A percentile compares a stretch with the other conserved stretches of the same genome.
phyloP scores from a whole-genome alignment of 2,113 vertebrate genomes.

The Recurvirostra avosetta region DNA sequence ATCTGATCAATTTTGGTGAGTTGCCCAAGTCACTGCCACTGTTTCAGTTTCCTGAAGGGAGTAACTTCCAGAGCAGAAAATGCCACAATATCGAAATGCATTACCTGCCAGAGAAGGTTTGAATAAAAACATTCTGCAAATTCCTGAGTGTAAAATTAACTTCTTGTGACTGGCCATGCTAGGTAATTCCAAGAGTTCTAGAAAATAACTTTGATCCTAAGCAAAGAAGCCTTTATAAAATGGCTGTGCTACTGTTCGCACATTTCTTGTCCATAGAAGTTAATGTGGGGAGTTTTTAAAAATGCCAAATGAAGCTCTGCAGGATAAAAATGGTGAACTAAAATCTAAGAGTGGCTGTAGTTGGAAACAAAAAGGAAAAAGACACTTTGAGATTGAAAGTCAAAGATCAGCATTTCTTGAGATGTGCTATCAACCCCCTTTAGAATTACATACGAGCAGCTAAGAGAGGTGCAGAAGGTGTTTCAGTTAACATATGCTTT shows the following conservation, averaged over 20 bases:
- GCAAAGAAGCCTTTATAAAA: not conserved
- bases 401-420: not conserved
- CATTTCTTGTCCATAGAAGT: not conserved
- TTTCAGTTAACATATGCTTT: not conserved
- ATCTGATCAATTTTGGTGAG: not conserved
- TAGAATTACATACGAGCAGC: not conserved
- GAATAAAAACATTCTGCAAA: not conserved
- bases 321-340: not conserved
- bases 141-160: not conserved
- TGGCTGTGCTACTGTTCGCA: not conserved
- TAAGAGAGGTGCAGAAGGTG: not conserved
- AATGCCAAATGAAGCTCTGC: not conserved
- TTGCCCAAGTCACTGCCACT: not conserved
- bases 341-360: not conserved
- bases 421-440: not conserved
- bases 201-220: not conserved
- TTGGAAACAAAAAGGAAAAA: not conserved
- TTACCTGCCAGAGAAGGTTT: not conserved
- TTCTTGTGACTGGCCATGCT: not conserved
- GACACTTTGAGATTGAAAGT: not conserved
- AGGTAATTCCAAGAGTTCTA: not conserved
- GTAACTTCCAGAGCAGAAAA: not conserved
- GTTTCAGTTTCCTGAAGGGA: not conserved
- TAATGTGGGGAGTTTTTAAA: not conserved
- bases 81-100: not conserved